Percentiles rank a stretch among this genome's conserved stretches.
phyloP scores from a whole-genome alignment of 2,797 vertebrate genomes.

The Adrianichthys oophorus region DNA sequence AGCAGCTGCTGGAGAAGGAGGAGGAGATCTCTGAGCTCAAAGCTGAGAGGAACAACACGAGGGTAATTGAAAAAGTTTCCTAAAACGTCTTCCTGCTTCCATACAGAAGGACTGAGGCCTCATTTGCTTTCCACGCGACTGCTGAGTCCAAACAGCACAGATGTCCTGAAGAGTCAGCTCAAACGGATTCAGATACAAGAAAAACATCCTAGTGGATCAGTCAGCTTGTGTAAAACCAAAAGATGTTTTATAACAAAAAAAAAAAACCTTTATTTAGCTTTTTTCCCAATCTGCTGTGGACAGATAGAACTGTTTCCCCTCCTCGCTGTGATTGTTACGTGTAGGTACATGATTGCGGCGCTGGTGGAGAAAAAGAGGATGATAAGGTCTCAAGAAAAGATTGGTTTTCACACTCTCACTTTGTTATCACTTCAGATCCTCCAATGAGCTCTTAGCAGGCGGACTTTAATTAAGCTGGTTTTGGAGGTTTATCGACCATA shows the following conservation, averaged over 20 bases:
- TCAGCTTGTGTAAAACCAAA: no score
- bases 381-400: conserved; percentile 27
- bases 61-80: conserved; percentile 81
- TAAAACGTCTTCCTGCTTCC: no score
- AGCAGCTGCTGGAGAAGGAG: conserved; percentile 97
- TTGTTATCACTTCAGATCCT: conserved; percentile 66
- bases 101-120: conserved; percentile 3
- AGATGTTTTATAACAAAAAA: neutral
- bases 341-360: conserved; percentile 21
- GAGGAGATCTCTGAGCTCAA: conserved; percentile 99
- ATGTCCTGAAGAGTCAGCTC: conserved; percentile 33
- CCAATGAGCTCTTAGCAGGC: conserved; percentile 36
- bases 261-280: conserved; percentile 18
- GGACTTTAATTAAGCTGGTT: conserved; percentile 51
- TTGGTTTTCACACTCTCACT: conserved; percentile 55
- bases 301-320: conserved; percentile 55
- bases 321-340: conserved; percentile 38
- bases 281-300: conserved; percentile 35
- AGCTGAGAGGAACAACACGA: conserved; percentile 98
- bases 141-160: conserved; percentile 38
- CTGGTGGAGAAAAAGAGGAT: neutral
- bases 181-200: neutral
- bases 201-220: no score
- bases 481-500: conserved; percentile 31
- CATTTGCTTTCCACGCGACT: conserved; percentile 42